Evolutionary conservation across 2,888 invertebrate genomes (phyloP), one percentile per base, ranked within the genome.

Genomic region (Hofmannophila pseudospretella): DNA sequence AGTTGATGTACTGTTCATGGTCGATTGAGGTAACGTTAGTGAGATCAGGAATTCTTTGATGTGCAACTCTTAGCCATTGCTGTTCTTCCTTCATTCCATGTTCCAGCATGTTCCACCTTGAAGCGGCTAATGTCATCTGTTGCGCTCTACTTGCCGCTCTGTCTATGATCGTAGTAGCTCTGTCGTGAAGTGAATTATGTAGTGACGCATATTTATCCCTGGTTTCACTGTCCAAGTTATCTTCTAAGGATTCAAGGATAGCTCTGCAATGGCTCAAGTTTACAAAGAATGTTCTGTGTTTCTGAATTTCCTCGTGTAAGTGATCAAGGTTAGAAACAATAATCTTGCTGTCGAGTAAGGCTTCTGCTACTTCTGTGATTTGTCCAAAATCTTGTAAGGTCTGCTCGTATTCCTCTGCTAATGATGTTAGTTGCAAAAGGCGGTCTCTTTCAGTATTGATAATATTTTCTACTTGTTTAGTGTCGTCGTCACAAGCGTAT

Each of bases 281-380:
- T 0, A 95, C 94, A 62, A 96, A 96, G 86, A 96, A 96, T 61
- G 94, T 95, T 25, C 96, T 89, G 58, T 96, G 95, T 63, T 94
- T 96, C 58, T 95, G 95, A 79, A 96, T 94, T 80, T 96, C 96
- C 58, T 95, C 94, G 58, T 94, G 94, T n/a, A 96, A 78, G 54
- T 95, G 94, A 53, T 93, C 92, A 42, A 95, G 79, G 50, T 92
- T 91, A 23, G 89, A 90, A 1, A 95, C 94, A 4, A 91, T 90
- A 20, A 96, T 91, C 28, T 93, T 92, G 49, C 92, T 92, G 47
- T 94, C 93, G 4, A 96, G 89, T 23, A 96, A 76, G 27, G 92
- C 92, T 67, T 96, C 94, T 0, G 96, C 96, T 4, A 96, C 90
- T 34, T 94, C 92, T 2, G 94, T 94, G 19, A 96, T 95, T 64